Base-by-base conservation (phyloP, 2,797 vertebrate genomes). In the Gallinago stenura region DNA sequence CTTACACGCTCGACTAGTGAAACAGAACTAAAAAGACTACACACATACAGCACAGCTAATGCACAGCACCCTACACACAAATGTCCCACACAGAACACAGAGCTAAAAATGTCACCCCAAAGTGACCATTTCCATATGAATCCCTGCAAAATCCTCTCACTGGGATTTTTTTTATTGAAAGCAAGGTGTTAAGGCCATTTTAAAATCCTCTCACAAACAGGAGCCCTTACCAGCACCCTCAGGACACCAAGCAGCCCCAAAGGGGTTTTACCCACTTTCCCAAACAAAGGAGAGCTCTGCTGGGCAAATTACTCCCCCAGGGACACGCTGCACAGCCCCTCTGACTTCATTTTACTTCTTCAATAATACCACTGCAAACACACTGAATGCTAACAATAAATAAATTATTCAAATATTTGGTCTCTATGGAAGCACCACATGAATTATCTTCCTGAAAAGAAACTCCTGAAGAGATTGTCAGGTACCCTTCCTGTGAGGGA, bases 301-400 rank as follows among this genome's bases (percentile, higher is more conserved):
- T 90, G 70, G 89, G 93, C 86, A 95, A 94, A 95, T 96, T 84
- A 94, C 62, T 66, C 77, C 80, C 93, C 60, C 31, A 90, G 86
- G 48, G 91, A 95, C 66, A 50, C 1, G 2, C 25, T 73, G 66
- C 26, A 84, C 41, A 91, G 66, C 25, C 35, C 77, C 51, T 94
- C 77, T 22, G 70, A 87, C 85, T 95, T 95, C 61, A 94, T 96
- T 94, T 73, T 54, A 65, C 64, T 93, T 84, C 86, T 95, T 87
- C 81, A 93, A 2, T 93, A 93, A 90, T 62, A 89, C 60, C 48
- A 80, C 75, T 90, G 83, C 83, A 89, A 96, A 96, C 60, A 90
- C 48, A 70, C 13, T 80, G 91, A 93, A 95, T 93, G 68, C 58
- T 95, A 93, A 91, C 84, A 96, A 96, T 92, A 96, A 96, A 96